phyloP scores from a whole-genome alignment of 2,888 invertebrate species.

The Himalopsyche kuldschensis region DNA sequence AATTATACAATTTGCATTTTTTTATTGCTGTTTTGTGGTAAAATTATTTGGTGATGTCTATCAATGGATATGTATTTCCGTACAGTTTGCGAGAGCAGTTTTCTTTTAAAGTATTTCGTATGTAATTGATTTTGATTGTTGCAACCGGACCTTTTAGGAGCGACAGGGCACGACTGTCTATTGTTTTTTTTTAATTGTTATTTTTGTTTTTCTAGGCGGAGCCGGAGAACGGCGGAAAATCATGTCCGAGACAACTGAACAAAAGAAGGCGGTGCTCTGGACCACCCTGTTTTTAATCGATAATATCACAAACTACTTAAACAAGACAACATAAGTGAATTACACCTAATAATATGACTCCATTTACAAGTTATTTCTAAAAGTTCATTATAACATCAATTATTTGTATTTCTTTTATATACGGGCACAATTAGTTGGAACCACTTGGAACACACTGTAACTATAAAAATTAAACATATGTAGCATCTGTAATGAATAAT shows the following conservation, averaged over 20 bases:
- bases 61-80: too few species aligned
- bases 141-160: background rate
- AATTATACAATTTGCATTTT: background rate
- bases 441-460: too few species aligned
- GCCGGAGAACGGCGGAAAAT: conserved; percentile 64
- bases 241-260: conserved; percentile 64
- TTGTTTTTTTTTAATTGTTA: background rate
- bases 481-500: too few species aligned
- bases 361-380: background rate
- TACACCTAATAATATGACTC: background rate
- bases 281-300: conserved; percentile 34
- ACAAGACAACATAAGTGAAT: background rate
- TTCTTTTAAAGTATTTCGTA: too few species aligned
- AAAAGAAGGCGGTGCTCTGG: conserved; percentile 63
- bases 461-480: too few species aligned
- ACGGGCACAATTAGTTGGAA: too few species aligned
- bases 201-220: conserved; percentile 50
- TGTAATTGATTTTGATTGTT: too few species aligned
- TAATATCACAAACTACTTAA: background rate
- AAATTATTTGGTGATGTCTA: too few species aligned
- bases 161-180: background rate
- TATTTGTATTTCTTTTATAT: too few species aligned
- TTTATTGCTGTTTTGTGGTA: background rate
- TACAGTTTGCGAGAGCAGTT: background rate
- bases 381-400: background rate